Evolutionary conservation across 2,113 vertebrate genomes (phyloP).

Genomic region (Ciconia stormi): DNA sequence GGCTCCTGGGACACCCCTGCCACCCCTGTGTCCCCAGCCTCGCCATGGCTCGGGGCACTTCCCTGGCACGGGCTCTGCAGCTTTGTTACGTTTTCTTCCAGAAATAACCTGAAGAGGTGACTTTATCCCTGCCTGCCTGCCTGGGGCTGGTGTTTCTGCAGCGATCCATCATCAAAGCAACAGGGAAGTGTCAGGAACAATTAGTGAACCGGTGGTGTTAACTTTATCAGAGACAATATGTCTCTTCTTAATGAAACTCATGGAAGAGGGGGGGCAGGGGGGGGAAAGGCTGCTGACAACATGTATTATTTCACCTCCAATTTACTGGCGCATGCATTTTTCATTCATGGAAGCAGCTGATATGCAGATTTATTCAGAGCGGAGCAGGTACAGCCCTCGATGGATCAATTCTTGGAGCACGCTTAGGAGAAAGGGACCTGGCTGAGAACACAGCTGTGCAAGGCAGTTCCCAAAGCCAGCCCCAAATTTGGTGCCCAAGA

Average conservation of each 20-base stretch:
- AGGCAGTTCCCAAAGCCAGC: not conserved
- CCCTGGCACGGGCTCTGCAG: not conserved
- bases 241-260: constrained; percentile 36
- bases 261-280: not conserved
- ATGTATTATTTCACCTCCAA: not conserved
- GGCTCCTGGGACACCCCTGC: not conserved
- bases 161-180: not conserved
- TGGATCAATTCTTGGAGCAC: not conserved
- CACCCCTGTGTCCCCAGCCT: not conserved
- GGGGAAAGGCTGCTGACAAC: constrained; percentile 10
- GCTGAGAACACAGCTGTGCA: accelerated
- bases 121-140: not conserved
- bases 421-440: not conserved
- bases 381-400: not conserved
- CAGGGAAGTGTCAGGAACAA: constrained; percentile 25
- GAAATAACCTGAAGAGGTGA: not conserved
- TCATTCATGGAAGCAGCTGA: not conserved
- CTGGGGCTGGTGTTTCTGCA: not conserved
- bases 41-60: accelerated
- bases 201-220: constrained; percentile 5
- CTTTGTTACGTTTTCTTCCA: not conserved
- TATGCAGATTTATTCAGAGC: not conserved
- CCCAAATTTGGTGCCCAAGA: not conserved
- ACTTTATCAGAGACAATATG: not conserved
- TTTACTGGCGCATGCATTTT: not conserved